A percentile compares a stretch with the other conserved stretches of the same genome.
Conservation (phyloP, 1,140 invertebrate genomes). For the Caerostris darwini region DNA sequence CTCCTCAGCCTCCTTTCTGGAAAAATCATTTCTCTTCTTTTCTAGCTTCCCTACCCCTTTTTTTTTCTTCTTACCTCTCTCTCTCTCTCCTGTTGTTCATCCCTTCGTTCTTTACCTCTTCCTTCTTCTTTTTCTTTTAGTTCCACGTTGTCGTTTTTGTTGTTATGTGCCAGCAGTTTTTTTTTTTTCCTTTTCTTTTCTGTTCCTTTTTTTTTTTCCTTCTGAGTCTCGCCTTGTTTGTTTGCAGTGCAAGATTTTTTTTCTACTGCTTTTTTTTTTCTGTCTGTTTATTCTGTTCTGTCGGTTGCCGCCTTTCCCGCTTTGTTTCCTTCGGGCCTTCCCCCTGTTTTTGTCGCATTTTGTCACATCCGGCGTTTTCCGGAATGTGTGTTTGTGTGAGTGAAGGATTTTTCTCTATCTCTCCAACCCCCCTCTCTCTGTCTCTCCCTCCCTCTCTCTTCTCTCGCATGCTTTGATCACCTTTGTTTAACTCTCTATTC, state of each 20-base stretch:
- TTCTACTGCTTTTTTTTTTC: background rate
- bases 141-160: conserved; percentile 73
- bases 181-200: background rate
- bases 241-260: conserved; percentile 64
- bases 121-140: conserved; percentile 59
- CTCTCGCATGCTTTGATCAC: conserved; percentile 24
- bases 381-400: conserved; percentile 67
- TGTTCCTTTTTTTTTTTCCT: background rate
- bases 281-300: conserved; percentile 30
- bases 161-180: conserved; percentile 43
- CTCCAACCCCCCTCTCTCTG: background rate
- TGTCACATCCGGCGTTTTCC: conserved; percentile 78
- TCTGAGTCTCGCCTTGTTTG: conserved; percentile 52
- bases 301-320: conserved; percentile 48
- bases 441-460: background rate
- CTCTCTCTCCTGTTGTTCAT: conserved; percentile 36
- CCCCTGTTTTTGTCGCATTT: conserved; percentile 65
- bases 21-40: conserved; percentile 77
- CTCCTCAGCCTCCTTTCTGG: conserved; percentile 43
- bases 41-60: conserved; percentile 45
- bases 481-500: conserved; percentile 55
- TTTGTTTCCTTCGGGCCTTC: conserved; percentile 67
- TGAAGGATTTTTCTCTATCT: conserved; percentile 56
- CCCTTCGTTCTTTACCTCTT: conserved; percentile 68
- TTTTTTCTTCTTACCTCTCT: conserved; percentile 38